phyloP scores from a whole-genome alignment of 2,888 invertebrate genomes.

The Tenthredo livida region DNA sequence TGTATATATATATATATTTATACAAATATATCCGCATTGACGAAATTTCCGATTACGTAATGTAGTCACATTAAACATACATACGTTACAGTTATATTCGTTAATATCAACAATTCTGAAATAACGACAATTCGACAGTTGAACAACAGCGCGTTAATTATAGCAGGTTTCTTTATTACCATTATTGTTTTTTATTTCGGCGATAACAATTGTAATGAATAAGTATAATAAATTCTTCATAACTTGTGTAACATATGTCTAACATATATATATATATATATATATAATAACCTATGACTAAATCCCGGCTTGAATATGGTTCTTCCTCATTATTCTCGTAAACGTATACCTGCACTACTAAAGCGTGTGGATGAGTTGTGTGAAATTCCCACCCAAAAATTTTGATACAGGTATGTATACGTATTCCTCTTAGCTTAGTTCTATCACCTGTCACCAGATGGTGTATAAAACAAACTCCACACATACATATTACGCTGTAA shows the following conservation, averaged over 20 bases:
- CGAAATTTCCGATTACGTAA: background rate
- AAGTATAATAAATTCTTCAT: background rate
- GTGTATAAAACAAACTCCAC: background rate
- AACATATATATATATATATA: too few species aligned
- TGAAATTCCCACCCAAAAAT: slow-evolving; percentile 3
- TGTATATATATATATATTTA: background rate
- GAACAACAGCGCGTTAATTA: background rate
- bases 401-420: background rate
- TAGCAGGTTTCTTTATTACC: background rate
- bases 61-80: background rate
- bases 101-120: background rate
- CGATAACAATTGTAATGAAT: background rate
- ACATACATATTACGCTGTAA: background rate
- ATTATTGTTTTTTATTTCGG: background rate
- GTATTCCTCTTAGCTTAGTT: background rate
- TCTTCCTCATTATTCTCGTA: background rate
- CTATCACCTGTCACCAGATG: slow-evolving; percentile 20
- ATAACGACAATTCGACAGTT: background rate
- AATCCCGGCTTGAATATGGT: background rate
- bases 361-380: background rate
- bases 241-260: too few species aligned
- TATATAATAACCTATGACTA: background rate
- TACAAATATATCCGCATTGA: background rate
- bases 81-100: background rate
- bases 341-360: background rate